These are phyloP conservation scores for Chaitophorus viminalis DNA, from an alignment of 2,888 invertebrate genomes.

Conservation along the genomic window DNA sequence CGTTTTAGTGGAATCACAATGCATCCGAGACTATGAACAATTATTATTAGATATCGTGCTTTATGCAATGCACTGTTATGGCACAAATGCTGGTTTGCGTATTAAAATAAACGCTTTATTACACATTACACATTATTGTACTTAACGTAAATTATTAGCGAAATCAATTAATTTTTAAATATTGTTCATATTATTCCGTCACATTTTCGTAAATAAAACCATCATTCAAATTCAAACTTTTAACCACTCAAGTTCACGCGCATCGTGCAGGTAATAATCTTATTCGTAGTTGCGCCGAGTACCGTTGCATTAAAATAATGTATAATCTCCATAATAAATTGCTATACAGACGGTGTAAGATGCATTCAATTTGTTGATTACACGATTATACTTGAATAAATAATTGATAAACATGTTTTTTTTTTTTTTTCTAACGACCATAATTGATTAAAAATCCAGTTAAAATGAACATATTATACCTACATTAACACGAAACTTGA, in stretches of 20 bases:
- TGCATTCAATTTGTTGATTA: background rate
- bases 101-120: background rate
- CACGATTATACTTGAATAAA: background rate
- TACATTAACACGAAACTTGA: background rate
- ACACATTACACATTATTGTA: no score
- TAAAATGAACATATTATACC: background rate
- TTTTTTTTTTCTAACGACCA: background rate
- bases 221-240: no score
- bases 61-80: background rate
- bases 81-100: background rate
- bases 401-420: no score
- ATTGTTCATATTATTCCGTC: background rate
- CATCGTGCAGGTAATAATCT: no score
- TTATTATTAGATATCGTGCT: background rate
- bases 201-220: no score
- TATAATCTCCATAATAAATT: background rate
- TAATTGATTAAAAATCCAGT: background rate
- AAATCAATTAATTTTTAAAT: background rate
- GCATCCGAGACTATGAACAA: background rate
- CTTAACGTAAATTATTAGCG: no score
- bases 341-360: background rate
- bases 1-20: background rate
- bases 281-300: background rate
- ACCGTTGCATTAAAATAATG: background rate
- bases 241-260: no score